Evolutionary conservation across 2,113 vertebrate genomes (phyloP).

Genomic region (Pollimyrus isidori): DNA sequence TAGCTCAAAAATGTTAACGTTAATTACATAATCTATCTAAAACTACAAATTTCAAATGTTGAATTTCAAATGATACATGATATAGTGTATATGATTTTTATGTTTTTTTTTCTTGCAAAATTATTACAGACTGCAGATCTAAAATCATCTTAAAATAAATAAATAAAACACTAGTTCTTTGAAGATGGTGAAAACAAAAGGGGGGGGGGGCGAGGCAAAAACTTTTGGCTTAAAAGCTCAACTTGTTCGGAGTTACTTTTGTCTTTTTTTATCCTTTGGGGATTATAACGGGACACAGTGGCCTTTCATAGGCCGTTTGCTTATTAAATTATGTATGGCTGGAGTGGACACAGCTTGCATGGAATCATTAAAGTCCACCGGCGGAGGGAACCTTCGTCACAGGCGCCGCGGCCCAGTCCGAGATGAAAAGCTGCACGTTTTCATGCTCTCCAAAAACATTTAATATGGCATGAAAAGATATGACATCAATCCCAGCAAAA

Average conservation of each 20-base stretch:
- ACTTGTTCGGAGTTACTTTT: slow-evolving; percentile 59
- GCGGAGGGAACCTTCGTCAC: slow-evolving; percentile 57
- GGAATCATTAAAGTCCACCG: slow-evolving; percentile 78
- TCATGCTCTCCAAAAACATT: slow-evolving; percentile 73
- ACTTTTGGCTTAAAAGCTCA: slow-evolving; percentile 50
- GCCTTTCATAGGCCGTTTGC: slow-evolving; percentile 61
- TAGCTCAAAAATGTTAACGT: neutral
- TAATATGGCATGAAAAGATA: slow-evolving; percentile 98
- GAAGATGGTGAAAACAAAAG: slow-evolving; percentile 39
- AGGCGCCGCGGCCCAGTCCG: slow-evolving; percentile 38
- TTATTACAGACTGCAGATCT: neutral
- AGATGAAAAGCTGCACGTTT: slow-evolving; percentile 76
- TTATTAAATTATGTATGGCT: slow-evolving; percentile 86
- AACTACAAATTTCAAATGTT: neutral
- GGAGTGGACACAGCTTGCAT: slow-evolving; percentile 67
- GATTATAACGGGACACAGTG: slow-evolving; percentile 62
- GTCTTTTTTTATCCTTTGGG: slow-evolving; percentile 41
- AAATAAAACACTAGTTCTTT: slow-evolving; percentile 29
- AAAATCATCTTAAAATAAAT: slow-evolving; percentile 9
- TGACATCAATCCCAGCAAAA: slow-evolving; percentile 89
- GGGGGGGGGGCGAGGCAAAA: slow-evolving; percentile 45
- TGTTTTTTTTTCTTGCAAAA: neutral
- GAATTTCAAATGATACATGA: neutral
- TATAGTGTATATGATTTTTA: neutral
- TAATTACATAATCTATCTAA: neutral